Evolutionary conservation across 2,113 vertebrate species (phyloP), one percentile per base, ranked within the genome.

Genomic region (Turdus rufiventris): DNA sequence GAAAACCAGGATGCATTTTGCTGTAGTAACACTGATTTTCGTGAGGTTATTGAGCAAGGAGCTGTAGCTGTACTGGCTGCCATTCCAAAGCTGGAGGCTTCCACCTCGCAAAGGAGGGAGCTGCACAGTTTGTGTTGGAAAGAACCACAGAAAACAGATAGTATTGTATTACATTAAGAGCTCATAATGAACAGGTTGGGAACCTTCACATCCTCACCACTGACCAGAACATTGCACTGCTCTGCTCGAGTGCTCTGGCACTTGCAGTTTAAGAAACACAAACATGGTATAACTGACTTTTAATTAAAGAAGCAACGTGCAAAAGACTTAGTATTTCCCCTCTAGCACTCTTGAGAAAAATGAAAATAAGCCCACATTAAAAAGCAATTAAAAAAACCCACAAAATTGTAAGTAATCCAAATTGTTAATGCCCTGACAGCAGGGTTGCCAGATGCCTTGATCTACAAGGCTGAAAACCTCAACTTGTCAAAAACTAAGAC

Each of bases 381-480:
- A 86, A 87, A 77, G 56, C 26, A 84, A 89, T 65, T 72, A 1
- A 1, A 50, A 83, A 85, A 75, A 9, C 12, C 68, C 66, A 61
- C 12, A 12, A 70, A 87, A 65, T 2, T 36, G 45, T 80, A 93
- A 80, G 43, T 28, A 95, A 91, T 48, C 72, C 62, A 25, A 58
- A 26, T 21, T 53, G 47, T 80, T 88, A 88, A 70, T 76, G 72
- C 60, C 42, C 40, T 54, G 71, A 79, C 91, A 93, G 92, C 63
- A 93, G 0, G 0, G 56, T 40, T 92, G 14, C 61, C 72, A 88
- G 86, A 71, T 60, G 57, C 91, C 93, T 95, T 87, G 79, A 86
- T 92, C 91, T 72, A 92, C 79, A 91, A 95, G 87, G 81, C 62
- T 85, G n/a, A 68, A 95, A 88, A 47, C n/a, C 33, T 93, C 92